Evolutionary conservation across 2,113 vertebrate species (phyloP).

Genomic region (Phoxinus phoxinus): DNA sequence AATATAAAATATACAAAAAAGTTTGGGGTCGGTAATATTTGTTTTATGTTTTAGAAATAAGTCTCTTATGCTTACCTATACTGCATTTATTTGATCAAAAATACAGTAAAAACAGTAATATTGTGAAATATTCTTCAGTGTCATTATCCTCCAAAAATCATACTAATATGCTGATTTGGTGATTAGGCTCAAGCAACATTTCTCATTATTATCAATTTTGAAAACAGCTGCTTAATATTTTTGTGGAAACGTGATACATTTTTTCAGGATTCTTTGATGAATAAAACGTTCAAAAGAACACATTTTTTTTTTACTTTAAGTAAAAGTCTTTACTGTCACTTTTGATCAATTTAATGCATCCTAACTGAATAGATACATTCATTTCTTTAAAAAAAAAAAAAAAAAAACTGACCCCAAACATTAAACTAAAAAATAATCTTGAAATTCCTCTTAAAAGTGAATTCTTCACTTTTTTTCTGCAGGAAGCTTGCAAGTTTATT

Average conservation of each 20-base stretch:
- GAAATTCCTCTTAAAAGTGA: neutral
- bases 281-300: neutral
- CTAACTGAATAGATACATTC: neutral
- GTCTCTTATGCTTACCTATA: neutral
- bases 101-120: neutral
- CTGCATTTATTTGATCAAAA: neutral
- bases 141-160: neutral
- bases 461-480: neutral
- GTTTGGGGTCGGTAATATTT: neutral
- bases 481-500: conserved; percentile 60
- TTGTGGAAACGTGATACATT: neutral
- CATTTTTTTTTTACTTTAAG: neutral
- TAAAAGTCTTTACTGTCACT: neutral
- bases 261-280: neutral
- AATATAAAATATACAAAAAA: neutral
- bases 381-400: neutral
- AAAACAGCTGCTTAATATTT: conserved; percentile 3
- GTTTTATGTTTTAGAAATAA: neutral
- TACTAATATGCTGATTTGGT: neutral
- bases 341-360: neutral
- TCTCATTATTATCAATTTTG: neutral
- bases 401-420: neutral
- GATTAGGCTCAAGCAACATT: too few species aligned
- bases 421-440: neutral
- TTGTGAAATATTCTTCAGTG: neutral